These are phyloP conservation scores for Microplitis manilae DNA, from an alignment of 2,888 invertebrate genomes.

Conservation along the genomic window DNA sequence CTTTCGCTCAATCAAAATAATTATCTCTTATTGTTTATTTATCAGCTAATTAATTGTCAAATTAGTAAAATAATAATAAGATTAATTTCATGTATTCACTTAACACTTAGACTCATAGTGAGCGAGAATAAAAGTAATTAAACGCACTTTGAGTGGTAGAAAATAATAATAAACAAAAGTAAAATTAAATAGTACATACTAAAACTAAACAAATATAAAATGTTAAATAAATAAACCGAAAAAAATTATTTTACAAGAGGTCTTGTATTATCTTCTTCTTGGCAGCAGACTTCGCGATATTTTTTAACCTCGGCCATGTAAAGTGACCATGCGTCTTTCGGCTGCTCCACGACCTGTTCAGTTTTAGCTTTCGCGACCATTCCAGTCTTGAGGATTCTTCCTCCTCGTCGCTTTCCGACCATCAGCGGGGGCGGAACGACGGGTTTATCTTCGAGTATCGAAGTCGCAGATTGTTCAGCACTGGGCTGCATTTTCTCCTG, in stretches of 20 bases:
- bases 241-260: constrained; percentile 87
- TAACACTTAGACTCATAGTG: neutral
- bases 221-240: constrained; percentile 47
- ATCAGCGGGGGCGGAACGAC: constrained; percentile 73
- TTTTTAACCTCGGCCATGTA: constrained; percentile 95
- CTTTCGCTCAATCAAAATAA: constrained; percentile 45
- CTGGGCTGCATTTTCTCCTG: constrained; percentile 75
- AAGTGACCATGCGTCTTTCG: constrained; percentile 92
- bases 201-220: constrained; percentile 18
- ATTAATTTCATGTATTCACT: neutral
- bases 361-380: constrained; percentile 88
- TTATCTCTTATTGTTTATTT: constrained; percentile 26
- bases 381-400: constrained; percentile 90
- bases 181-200: constrained; percentile 18
- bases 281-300: constrained; percentile 93
- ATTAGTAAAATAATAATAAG: neutral
- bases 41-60: too few relatives aligned
- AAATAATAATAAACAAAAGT: constrained; percentile 15
- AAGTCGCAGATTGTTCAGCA: constrained; percentile 66
- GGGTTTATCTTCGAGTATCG: constrained; percentile 69
- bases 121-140: constrained; percentile 68
- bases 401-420: constrained; percentile 89
- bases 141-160: constrained; percentile 44
- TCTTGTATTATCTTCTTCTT: constrained; percentile 91
- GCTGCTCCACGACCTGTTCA: constrained; percentile 77